These are phyloP conservation scores for Squalus acanthias DNA, from an alignment of 2,797 vertebrate genomes.

Conservation along the genomic window DNA sequence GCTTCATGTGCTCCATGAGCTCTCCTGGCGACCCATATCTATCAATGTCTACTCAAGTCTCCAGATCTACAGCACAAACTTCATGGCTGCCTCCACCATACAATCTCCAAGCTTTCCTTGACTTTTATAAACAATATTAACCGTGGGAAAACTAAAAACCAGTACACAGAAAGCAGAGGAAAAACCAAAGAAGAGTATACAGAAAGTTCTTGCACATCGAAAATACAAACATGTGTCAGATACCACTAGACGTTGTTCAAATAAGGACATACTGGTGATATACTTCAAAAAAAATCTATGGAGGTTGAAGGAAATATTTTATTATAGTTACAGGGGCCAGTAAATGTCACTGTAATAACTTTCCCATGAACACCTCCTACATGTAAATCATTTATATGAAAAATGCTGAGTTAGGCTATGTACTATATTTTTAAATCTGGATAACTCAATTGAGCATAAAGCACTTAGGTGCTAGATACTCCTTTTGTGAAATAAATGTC, in stretches of 20 bases:
- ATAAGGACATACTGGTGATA: not conserved
- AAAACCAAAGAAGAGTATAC: not conserved
- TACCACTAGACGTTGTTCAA: not conserved
- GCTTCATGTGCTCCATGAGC: too few species aligned
- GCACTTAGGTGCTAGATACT: not conserved
- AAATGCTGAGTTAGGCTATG: not conserved
- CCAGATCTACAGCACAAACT: not conserved
- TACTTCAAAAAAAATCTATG: not conserved
- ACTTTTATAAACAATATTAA: not conserved
- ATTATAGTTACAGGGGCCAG: not conserved
- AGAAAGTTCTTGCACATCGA: not conserved
- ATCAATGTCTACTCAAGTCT: not conserved
- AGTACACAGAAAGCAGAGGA: not conserved
- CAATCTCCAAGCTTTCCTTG: not conserved
- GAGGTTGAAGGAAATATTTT: not conserved
- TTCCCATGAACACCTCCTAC: not conserved
- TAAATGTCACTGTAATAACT: not conserved
- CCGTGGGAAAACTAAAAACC: too few species aligned
- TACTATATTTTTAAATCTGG: not conserved
- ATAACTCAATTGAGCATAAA: not conserved
- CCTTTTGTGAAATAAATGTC: not conserved
- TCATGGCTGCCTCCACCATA: not conserved
- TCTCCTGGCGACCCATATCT: not conserved
- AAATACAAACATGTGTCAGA: not conserved
- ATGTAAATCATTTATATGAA: not conserved